Evolutionary conservation across 2,888 invertebrate species (phyloP).

Genomic region (Euphydryas editha): DNA sequence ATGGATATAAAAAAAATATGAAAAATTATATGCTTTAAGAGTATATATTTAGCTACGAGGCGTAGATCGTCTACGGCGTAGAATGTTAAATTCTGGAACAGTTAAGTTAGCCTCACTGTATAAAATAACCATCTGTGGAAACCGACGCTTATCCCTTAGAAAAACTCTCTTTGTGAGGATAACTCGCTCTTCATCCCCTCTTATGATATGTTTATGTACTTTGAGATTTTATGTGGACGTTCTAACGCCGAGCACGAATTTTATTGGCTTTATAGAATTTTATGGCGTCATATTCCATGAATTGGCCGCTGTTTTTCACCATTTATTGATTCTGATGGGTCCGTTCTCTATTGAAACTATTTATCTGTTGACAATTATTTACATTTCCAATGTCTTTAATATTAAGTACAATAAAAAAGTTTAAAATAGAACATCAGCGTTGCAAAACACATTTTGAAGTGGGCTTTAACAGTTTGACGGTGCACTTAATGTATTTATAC

Average conservation of each 20-base stretch:
- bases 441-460: conserved; percentile 61
- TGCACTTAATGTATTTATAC: conserved; percentile 82
- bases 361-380: conserved; percentile 46
- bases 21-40: not conserved
- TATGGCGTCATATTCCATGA: conserved; percentile 75
- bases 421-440: conserved; percentile 11
- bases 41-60: conserved; percentile 27
- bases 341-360: conserved; percentile 56
- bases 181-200: conserved; percentile 78
- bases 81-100: conserved; percentile 55
- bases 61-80: conserved; percentile 51
- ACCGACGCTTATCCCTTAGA: conserved; percentile 75
- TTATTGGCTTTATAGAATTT: conserved; percentile 83
- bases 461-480: conserved; percentile 79
- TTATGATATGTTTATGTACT: conserved; percentile 84
- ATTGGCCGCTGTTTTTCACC: conserved; percentile 79
- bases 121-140: conserved; percentile 82
- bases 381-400: not conserved
- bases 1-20: not conserved
- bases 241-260: conserved; percentile 81
- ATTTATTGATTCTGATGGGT: conserved; percentile 78
- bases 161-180: conserved; percentile 80
- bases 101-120: conserved; percentile 78
- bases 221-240: conserved; percentile 82
- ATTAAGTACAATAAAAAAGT: not conserved